Conservation (phyloP, 2,113 vertebrate species). For the Seriola quinqueradiata region DNA sequence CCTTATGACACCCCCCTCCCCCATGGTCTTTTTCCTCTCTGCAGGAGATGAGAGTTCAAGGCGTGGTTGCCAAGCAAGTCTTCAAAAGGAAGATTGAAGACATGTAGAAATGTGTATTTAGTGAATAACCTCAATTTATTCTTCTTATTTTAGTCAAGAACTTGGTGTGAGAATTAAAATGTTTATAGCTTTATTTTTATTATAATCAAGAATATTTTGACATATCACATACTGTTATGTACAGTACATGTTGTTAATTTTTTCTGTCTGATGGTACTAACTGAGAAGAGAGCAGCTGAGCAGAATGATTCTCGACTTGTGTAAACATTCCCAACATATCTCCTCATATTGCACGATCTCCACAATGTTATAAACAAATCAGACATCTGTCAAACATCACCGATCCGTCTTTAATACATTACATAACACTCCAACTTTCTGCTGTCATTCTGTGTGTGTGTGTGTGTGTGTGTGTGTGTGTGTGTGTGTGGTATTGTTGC, state of each 20-base stretch:
- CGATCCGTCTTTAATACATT: slow-evolving; percentile 15
- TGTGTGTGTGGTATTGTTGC: neutral
- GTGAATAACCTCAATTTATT: slow-evolving; percentile 11
- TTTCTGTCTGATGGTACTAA: slow-evolving; percentile 30
- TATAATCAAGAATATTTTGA: slow-evolving; percentile 35
- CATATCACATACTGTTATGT: slow-evolving; percentile 1
- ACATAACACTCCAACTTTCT: neutral
- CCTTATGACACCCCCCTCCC: too few relatives aligned
- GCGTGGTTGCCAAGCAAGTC: slow-evolving; percentile 89
- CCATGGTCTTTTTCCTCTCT: slow-evolving; percentile 36
- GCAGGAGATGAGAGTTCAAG: slow-evolving; percentile 91
- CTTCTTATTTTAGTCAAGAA: neutral
- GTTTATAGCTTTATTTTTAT: slow-evolving; percentile 49
- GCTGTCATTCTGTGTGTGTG: neutral
- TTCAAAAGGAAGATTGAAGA: slow-evolving; percentile 89
- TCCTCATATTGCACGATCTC: slow-evolving; percentile 45
- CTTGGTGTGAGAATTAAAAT: slow-evolving; percentile 7
- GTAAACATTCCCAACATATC: slow-evolving; percentile 57
- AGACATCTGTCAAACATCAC: neutral
- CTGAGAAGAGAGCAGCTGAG: slow-evolving; percentile 22
- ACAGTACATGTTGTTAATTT: neutral
- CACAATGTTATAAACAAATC: slow-evolving; percentile 54
- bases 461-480: neutral
- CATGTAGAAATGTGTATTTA: neutral
- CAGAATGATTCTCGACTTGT: neutral